A percentile compares a stretch with the other conserved stretches of the same genome.
phyloP scores from a whole-genome alignment of 2,113 vertebrate genomes.

The Pyxicephalus adspersus region DNA sequence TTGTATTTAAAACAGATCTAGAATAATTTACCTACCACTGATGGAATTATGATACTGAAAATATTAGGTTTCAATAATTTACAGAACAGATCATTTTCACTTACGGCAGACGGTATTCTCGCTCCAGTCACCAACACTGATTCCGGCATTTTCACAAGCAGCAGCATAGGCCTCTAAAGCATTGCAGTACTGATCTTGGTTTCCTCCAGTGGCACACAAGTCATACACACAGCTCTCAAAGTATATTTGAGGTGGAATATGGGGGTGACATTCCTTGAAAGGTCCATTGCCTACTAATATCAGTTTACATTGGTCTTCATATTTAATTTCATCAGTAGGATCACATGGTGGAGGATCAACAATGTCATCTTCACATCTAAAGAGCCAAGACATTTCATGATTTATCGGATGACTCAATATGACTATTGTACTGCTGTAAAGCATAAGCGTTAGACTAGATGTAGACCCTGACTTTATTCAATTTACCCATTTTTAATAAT shows the following conservation, averaged over 20 bases:
- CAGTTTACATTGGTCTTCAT: constrained; percentile 63
- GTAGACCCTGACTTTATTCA: no score
- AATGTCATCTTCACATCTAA: constrained; percentile 58
- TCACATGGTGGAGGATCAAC: constrained; percentile 57
- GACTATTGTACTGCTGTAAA: no score
- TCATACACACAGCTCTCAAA: no score
- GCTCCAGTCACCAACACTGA: constrained; percentile 72
- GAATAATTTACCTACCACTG: no score
- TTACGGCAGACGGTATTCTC: constrained; percentile 78
- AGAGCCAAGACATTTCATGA: background rate
- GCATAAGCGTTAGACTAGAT: no score
- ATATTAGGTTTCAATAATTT: no score
- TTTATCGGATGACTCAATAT: no score
- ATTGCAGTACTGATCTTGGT: no score
- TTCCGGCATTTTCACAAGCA: constrained; percentile 72
- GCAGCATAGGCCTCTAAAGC: constrained; percentile 69
- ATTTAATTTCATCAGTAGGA: constrained; percentile 57
- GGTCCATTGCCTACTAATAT: constrained; percentile 64
- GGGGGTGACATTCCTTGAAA: constrained; percentile 70
- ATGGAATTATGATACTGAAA: no score
- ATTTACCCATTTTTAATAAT: no score
- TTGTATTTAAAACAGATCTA: no score
- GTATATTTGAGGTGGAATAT: constrained; percentile 70
- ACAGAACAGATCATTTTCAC: constrained; percentile 53
- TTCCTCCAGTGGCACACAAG: no score